Evolutionary conservation across 2,113 vertebrate species (phyloP), one percentile per base, ranked within the genome.

Genomic region (Pterophyllum scalare): DNA sequence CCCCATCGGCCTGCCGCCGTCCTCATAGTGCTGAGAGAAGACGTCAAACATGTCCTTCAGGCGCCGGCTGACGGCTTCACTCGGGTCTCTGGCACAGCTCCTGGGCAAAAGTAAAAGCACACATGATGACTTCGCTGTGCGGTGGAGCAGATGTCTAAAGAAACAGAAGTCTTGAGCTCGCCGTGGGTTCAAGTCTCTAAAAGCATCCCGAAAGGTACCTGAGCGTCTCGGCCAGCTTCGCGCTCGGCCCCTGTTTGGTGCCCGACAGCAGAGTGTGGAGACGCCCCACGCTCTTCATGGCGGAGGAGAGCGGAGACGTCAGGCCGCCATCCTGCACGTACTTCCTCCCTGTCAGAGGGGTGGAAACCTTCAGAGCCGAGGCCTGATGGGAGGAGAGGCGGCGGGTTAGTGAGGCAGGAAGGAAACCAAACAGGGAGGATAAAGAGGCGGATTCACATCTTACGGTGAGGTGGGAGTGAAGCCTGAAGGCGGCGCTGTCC

Each of bases 211-310:
- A 75, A n/a, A 20, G 38, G 0, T n/a, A 98, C 98, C 95, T 97
- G 75, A 99, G 93, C 5, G 96, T 96, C 59, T 96, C 95, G 10
- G 92, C 91, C 54, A 98, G 91, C 22, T 93, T 97, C 54, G 96
- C 91, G 82, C 97, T 98, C 10, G 97, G 97, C 20, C 96, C 95
- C 65, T 96, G 96, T 79, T 94, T 97, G 80, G 97, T 94, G 14
- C 98, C 98, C 1, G 95, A 94, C 81, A 99, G 94, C 93, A 99
- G 96, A 0, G 96, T 96, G 84, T 98, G 98, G 20, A 99, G 97
- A 13, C 97, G 97, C 26, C 96, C 96, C 58, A 98, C 89, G 14
- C 96, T 97, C 91, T 97, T 97, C 15, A 97, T 96, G 24, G 97
- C 96, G 1, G 92, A 94, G 15, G 97, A 97, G 64, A 97, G 88